phyloP scores from a whole-genome alignment of 2,113 vertebrate genomes.

The Theropithecus gelada region DNA sequence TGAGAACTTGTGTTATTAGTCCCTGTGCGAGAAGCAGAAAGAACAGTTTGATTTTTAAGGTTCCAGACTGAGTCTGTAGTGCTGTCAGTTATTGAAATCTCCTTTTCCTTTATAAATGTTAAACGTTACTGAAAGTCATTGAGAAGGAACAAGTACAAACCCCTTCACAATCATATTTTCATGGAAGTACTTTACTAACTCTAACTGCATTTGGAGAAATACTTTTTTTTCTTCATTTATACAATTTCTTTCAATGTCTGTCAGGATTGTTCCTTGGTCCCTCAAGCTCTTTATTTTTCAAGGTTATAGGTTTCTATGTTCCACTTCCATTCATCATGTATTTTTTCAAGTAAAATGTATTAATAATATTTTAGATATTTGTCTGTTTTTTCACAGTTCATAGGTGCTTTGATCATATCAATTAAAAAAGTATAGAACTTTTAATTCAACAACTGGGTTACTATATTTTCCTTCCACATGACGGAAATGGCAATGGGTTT shows the following conservation, averaged over 20 bases:
- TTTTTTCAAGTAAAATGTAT: not conserved
- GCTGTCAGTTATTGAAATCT: constrained; percentile 6
- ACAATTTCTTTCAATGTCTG: not conserved
- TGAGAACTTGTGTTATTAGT: constrained; percentile 44
- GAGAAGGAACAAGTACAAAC: not conserved
- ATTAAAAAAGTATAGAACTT: not conserved
- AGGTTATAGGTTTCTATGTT: not conserved
- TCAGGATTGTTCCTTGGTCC: not conserved
- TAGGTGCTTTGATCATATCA: not conserved
- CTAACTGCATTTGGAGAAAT: not conserved
- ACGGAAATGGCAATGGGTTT: not conserved
- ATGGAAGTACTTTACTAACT: not conserved
- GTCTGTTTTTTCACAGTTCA: not conserved
- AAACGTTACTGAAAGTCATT: not conserved
- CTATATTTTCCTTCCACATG: not conserved
- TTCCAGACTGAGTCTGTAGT: not conserved
- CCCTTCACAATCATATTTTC: not conserved
- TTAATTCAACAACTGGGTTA: not conserved
- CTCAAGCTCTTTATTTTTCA: not conserved
- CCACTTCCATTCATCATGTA: not conserved
- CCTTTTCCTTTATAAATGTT: constrained; percentile 13
- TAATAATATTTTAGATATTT: not conserved
- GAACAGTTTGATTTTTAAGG: constrained; percentile 29
- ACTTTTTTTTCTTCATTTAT: not conserved
- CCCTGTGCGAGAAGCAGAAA: not conserved